Evolutionary conservation across 2,113 vertebrate genomes (phyloP), one percentile per base, ranked within the genome.

Genomic region (Phaethornis superciliosus): DNA sequence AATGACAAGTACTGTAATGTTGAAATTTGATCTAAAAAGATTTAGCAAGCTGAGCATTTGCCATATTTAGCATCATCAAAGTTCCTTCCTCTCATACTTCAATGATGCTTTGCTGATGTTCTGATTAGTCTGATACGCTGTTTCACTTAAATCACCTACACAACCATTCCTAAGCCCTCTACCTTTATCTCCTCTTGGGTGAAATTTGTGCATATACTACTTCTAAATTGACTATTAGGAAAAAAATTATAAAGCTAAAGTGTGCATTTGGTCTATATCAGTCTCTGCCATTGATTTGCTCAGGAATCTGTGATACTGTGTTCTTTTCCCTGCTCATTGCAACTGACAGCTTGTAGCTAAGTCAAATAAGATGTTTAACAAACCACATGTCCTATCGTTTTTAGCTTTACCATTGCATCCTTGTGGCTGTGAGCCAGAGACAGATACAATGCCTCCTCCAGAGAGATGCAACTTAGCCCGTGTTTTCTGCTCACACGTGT

Each of bases 31-130:
- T 98, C 97, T 96, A 96, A 96, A 97, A 96, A 97, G 93, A 98
- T 98, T 98, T 98, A 98, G 98, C 98, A 98, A 98, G 98, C 98
- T 94, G 97, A 97, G 96, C 96, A 95, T 98, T 98, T 98, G 98
- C 98, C 98, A 98, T 98, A 97, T 98, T 98, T 98, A 98, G 98
- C 97, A 93, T 98, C 97, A 96, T 98, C 98, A 98, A 97, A 98
- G 98, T 98, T 98, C 97, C 96, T 96, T 98, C 97, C 97, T 98
- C 97, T 98, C 97, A 98, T 98, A 98, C 97, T 97, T 97, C 94
- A 97, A 24, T 95, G 97, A 97, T 98, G 97, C 97, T 97, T 98
- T 97, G 94, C 97, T 97, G 96, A 97, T 98, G 96, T 98, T 98
- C 98, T 98, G 98, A 98, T 98, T 97, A 97, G 97, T 97, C 97